A percentile compares a stretch with the other conserved stretches of the same genome.
These are phyloP conservation scores for Hofmannophila pseudospretella DNA, from an alignment of 2,888 invertebrate genomes.

Conservation along the genomic window DNA sequence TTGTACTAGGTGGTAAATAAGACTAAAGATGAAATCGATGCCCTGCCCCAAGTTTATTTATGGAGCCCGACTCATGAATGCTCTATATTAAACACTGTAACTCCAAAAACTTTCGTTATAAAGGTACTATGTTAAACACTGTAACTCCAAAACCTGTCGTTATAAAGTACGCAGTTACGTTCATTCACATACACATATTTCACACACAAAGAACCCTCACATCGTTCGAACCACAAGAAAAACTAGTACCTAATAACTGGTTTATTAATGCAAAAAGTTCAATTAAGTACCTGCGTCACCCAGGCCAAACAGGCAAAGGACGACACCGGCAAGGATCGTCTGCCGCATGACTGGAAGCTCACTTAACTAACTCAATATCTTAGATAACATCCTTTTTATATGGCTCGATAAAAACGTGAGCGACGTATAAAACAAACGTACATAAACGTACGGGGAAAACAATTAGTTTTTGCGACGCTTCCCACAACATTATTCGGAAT, in stretches of 20 bases:
- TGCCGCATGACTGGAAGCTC: constrained; percentile 41
- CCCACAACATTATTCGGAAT: constrained; percentile 8
- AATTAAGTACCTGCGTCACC: constrained; percentile 36
- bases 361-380: constrained; percentile 35
- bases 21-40: no score
- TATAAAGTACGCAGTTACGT: no score
- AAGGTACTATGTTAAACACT: no score
- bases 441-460: constrained; percentile 51
- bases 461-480: constrained; percentile 24
- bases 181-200: no score
- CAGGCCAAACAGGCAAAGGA: constrained; percentile 32
- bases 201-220: no score
- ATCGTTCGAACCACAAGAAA: neutral
- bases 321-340: constrained; percentile 34
- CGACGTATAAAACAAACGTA: constrained; percentile 21
- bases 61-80: no score
- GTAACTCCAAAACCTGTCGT: no score
- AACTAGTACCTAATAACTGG: neutral
- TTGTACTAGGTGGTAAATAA: no score
- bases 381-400: constrained; percentile 57
- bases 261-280: constrained; percentile 5
- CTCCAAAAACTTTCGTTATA: no score
- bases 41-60: no score
- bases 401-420: constrained; percentile 40
- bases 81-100: no score